phyloP scores from a whole-genome alignment of 1,140 invertebrate genomes.

The Euschistus heros region DNA sequence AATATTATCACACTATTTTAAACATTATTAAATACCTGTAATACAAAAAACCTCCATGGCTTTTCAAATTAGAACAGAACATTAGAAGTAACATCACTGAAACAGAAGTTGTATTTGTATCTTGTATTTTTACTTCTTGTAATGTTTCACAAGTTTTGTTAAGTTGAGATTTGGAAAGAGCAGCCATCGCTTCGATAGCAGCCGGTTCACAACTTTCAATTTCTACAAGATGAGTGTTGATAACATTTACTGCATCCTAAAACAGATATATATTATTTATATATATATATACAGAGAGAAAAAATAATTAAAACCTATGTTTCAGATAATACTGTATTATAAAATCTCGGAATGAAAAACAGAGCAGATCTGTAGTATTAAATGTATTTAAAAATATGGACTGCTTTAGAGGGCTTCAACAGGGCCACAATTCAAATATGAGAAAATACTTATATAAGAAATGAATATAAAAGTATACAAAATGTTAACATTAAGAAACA shows the following conservation, averaged over 20 bases:
- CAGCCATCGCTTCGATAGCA: constrained; percentile 21
- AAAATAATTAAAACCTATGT: too few relatives aligned
- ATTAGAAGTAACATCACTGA: constrained; percentile 31
- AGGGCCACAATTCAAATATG: too few relatives aligned
- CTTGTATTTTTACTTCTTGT: constrained; percentile 32
- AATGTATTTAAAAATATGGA: too few relatives aligned
- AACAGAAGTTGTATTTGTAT: constrained; percentile 33
- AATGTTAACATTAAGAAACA: too few relatives aligned
- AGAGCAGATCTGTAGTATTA: too few relatives aligned
- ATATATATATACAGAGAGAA: too few relatives aligned
- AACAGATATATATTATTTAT: too few relatives aligned
- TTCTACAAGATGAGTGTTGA: constrained; percentile 17
- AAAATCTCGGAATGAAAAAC: too few relatives aligned
- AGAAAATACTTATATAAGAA: too few relatives aligned
- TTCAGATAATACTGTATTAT: too few relatives aligned
- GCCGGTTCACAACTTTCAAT: constrained; percentile 20
- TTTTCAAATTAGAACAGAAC: constrained; percentile 31
- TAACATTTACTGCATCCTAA: constrained; percentile 20
- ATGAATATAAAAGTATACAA: too few relatives aligned
- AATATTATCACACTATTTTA: constrained; percentile 15
- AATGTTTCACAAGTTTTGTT: constrained; percentile 30
- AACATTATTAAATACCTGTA: constrained; percentile 27
- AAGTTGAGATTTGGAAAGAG: constrained; percentile 15
- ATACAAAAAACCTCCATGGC: constrained; percentile 32
- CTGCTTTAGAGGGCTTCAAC: too few relatives aligned